Conservation (phyloP, 2,888 invertebrate genomes). For the Antheraea assamensis region DNA sequence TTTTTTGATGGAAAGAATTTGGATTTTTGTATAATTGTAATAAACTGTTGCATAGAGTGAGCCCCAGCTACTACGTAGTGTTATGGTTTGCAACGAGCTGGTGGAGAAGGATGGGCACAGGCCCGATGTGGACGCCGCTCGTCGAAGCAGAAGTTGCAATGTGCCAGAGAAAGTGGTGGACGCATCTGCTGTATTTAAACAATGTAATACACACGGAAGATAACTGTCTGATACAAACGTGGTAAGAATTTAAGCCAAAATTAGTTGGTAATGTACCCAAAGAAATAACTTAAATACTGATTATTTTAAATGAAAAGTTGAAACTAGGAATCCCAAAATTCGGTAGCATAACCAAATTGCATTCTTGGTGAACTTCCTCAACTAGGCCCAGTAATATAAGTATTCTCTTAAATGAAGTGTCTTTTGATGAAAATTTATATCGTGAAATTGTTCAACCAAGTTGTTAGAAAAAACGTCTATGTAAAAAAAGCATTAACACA, state of each 20-base stretch:
- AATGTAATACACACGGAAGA: constrained; percentile 64
- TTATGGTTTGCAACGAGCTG: constrained; percentile 70
- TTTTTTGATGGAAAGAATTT: background rate
- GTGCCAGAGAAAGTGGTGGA: constrained; percentile 73
- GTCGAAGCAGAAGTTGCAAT: constrained; percentile 60
- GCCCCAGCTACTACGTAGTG: constrained; percentile 68
- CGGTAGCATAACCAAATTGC: too few relatives aligned
- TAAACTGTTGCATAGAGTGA: constrained; percentile 48
- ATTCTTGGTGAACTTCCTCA: too few relatives aligned
- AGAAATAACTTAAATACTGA: too few relatives aligned
- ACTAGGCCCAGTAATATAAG: too few relatives aligned
- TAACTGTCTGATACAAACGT: constrained; percentile 75
- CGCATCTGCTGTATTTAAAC: constrained; percentile 70
- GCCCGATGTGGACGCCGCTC: constrained; percentile 67
- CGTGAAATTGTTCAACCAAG: too few relatives aligned
- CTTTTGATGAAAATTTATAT: too few relatives aligned
- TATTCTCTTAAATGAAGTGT: too few relatives aligned
- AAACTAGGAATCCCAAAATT: background rate
- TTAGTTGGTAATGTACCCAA: background rate
- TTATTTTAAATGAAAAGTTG: background rate
- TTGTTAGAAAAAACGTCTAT: too few relatives aligned
- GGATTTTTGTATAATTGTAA: background rate
- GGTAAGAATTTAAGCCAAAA: constrained; percentile 44
- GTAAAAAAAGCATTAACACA: too few relatives aligned
- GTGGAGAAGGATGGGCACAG: constrained; percentile 64